These are phyloP conservation scores for Drosophila leonis DNA, from an alignment of 2,888 invertebrate species.

Conservation along the genomic window DNA sequence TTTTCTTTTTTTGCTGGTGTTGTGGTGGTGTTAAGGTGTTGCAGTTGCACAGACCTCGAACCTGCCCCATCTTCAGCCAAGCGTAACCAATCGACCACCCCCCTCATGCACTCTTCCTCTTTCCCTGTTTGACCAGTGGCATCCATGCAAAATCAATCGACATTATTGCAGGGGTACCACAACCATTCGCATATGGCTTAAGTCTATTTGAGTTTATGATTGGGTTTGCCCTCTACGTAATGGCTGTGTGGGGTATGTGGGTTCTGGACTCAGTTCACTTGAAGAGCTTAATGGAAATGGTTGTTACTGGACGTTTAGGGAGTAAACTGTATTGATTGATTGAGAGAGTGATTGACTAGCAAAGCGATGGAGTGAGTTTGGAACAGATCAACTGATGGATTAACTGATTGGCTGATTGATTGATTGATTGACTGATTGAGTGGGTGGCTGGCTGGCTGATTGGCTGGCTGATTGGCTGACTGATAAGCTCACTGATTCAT, in stretches of 20 bases:
- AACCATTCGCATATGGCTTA: constrained; percentile 55
- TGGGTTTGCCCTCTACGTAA: constrained; percentile 30
- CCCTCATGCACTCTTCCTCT: not conserved
- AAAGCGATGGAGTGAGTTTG: not conserved
- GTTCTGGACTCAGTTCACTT: not conserved
- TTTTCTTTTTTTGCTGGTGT: not conserved
- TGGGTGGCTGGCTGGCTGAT: not conserved
- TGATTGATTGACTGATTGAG: not conserved
- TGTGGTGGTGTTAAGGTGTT: constrained; percentile 47
- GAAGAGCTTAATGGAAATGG: not conserved
- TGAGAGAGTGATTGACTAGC: not conserved
- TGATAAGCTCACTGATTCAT: no score
- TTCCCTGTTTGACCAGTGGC: constrained; percentile 50
- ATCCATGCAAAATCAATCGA: constrained; percentile 73
- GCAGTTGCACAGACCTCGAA: constrained; percentile 41
- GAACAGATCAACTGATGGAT: no score
- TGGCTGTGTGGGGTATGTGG: constrained; percentile 9
- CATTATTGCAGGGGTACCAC: constrained; percentile 29
- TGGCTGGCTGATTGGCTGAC: not conserved
- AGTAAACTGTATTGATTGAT: not conserved
- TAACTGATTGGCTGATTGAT: not conserved
- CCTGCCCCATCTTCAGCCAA: constrained; percentile 22
- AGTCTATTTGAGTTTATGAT: constrained; percentile 62
- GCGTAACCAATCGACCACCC: constrained; percentile 10
- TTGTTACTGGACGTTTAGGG: not conserved